Conservation (phyloP, 2,113 vertebrate genomes). For the Recurvirostra avosetta region DNA sequence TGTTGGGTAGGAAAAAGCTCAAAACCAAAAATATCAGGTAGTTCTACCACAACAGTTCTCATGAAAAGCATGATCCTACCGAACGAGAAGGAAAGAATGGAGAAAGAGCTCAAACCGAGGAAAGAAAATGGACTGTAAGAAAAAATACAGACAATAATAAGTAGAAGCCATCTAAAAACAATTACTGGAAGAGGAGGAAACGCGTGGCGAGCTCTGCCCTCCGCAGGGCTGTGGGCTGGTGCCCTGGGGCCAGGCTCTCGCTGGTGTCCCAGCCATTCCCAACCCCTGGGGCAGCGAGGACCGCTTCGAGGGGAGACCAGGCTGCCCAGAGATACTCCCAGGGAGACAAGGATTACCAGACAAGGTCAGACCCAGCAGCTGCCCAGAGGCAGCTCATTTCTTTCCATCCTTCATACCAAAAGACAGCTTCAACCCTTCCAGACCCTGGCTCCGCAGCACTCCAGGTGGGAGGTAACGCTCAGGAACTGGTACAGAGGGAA, state of each 20-base stretch:
- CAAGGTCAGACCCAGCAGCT: background rate
- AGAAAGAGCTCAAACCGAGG: background rate
- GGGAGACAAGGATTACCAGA: background rate
- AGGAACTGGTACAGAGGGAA: background rate
- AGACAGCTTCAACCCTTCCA: background rate
- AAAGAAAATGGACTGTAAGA: background rate
- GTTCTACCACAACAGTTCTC: background rate
- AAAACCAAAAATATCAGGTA: background rate
- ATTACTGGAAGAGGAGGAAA: background rate
- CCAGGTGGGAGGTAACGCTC: background rate
- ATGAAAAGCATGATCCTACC: background rate
- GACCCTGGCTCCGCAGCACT: rapidly evolving
- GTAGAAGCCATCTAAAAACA: background rate
- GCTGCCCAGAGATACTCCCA: background rate
- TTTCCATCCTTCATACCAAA: background rate
- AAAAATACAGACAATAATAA: background rate
- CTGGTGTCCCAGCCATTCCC: background rate
- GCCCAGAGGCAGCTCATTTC: background rate
- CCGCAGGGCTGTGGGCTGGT: background rate
- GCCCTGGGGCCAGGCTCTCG: background rate
- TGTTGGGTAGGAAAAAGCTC: background rate
- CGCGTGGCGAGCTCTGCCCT: background rate
- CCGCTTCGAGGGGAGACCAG: background rate
- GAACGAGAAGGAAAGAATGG: background rate
- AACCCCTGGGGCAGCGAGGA: rapidly evolving